Base-by-base conservation (phyloP, 2,113 vertebrate genomes). In the Parus major region DNA sequence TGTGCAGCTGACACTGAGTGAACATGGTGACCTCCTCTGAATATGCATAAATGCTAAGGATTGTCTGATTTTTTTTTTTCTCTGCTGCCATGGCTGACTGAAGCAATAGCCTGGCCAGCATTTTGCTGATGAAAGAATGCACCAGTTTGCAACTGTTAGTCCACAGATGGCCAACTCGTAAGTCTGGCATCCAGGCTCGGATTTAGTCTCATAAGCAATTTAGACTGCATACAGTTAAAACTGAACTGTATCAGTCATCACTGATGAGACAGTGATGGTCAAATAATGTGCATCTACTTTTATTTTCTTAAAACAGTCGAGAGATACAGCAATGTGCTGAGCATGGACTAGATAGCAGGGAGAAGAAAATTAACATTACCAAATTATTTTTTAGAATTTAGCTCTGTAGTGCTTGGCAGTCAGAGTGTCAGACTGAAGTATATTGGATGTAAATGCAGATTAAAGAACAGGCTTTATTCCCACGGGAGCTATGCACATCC, bases 31-130 rank as follows among this genome's bases (percentile, higher is more conserved):
- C 90, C 84, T 93, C 60, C 33, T 82, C 81, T 95, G 92, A 94
- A 94, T 95, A 90, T 60, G 76, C 71, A 91, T 69, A 94, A 82
- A 93, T 86, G 68, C 64, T 79, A 86, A 72, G 41, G 71, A 76
- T n/a, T 2, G 5, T 47, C 39, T 42, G 39, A 29, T 41, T 75
- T 50, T 55, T 39, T 39, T 39, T 75, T 42, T 33, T 1, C 86
- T 80, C 69, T 69, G 82, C 95, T 91, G 65, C 47, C 59, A 61
- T 47, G 64, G 52, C 71, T 81, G 66, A 80, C 63, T 60, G 91
- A 88, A 90, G 87, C 75, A 77, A 71, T 70, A 66, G 82, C 68
- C 91, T 83, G 63, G 84, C 65, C 65, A 64, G 77, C 17, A 35
- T 76, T 95, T 47, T 76, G 44, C 77, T 90, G 88, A 85, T 82